Percentiles rank a stretch among this genome's conserved stretches.
Evolutionary conservation across 2,797 vertebrate genomes (phyloP).

Genomic region (Pteropus rufus): DNA sequence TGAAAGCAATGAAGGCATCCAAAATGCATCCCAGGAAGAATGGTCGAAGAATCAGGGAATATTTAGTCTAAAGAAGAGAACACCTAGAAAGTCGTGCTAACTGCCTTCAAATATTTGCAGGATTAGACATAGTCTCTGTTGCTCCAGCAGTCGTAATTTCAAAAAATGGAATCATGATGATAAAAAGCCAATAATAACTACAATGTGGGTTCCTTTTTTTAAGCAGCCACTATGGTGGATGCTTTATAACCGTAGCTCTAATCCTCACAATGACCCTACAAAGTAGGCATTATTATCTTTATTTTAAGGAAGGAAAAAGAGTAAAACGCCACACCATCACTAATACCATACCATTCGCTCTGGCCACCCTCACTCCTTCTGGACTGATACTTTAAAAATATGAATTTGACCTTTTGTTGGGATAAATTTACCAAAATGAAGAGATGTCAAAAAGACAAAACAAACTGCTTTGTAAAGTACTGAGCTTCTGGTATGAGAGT

Average conservation of each 20-base stretch:
- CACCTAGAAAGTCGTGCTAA: constrained; percentile 36
- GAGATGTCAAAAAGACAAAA: neutral
- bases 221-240: neutral
- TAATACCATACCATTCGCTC: neutral
- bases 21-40: constrained; percentile 42
- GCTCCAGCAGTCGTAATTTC: constrained; percentile 22
- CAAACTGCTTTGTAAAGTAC: neutral
- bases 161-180: constrained; percentile 18
- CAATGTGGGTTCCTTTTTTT: neutral
- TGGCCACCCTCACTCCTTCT: neutral
- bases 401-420: neutral
- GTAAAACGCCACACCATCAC: neutral
- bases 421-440: constrained; percentile 7
- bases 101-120: constrained; percentile 58
- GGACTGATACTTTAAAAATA: neutral
- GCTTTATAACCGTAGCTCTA: neutral
- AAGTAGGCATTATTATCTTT: neutral
- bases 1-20: constrained; percentile 41
- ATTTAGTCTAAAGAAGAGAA: constrained; percentile 58
- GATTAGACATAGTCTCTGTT: constrained; percentile 55
- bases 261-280: neutral
- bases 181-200: constrained; percentile 30
- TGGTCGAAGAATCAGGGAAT: constrained; percentile 7
- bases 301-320: constrained; percentile 23
- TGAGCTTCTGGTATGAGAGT: neutral